These are phyloP conservation scores for Bombus superbus DNA, from an alignment of 1,140 invertebrate species.

Conservation along the genomic window DNA sequence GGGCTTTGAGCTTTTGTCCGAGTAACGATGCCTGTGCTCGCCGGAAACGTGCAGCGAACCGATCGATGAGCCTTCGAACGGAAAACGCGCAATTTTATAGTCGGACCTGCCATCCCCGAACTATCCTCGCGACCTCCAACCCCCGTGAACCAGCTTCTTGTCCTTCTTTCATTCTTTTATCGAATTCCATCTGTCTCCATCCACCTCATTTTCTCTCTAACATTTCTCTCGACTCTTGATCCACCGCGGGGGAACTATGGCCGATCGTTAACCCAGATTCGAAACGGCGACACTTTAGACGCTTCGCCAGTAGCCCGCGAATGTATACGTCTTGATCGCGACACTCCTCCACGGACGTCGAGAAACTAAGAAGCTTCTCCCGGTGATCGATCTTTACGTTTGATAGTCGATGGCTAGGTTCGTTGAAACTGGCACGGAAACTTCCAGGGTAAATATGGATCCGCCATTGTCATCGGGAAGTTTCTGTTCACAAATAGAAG, in stretches of 20 bases:
- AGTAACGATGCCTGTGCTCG: slow-evolving; percentile 54
- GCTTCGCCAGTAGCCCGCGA: slow-evolving; percentile 30
- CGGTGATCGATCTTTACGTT: neutral
- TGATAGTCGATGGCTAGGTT: neutral
- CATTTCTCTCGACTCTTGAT: slow-evolving; percentile 44
- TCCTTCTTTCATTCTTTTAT: slow-evolving; percentile 49
- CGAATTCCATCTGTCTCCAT: slow-evolving; percentile 34
- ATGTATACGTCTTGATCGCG: slow-evolving; percentile 34
- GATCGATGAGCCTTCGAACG: slow-evolving; percentile 59
- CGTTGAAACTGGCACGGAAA: neutral
- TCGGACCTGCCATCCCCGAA: slow-evolving; percentile 32
- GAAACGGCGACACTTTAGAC: slow-evolving; percentile 31
- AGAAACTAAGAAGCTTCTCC: slow-evolving; percentile 4
- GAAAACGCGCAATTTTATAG: slow-evolving; percentile 59
- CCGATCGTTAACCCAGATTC: slow-evolving; percentile 65
- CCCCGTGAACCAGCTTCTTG: slow-evolving; percentile 10
- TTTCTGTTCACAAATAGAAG: neutral
- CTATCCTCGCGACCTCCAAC: neutral
- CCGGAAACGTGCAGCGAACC: slow-evolving; percentile 42
- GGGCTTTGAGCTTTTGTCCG: slow-evolving; percentile 59
- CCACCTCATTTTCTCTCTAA: slow-evolving; percentile 33
- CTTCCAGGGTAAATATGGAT: slow-evolving; percentile 9
- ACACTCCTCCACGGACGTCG: neutral
- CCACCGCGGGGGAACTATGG: neutral
- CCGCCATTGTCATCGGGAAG: neutral